Percentiles rank a stretch among this genome's conserved stretches.
These are phyloP conservation scores for Anodontia alba DNA, from an alignment of 2,888 invertebrate genomes.

Conservation along the genomic window DNA sequence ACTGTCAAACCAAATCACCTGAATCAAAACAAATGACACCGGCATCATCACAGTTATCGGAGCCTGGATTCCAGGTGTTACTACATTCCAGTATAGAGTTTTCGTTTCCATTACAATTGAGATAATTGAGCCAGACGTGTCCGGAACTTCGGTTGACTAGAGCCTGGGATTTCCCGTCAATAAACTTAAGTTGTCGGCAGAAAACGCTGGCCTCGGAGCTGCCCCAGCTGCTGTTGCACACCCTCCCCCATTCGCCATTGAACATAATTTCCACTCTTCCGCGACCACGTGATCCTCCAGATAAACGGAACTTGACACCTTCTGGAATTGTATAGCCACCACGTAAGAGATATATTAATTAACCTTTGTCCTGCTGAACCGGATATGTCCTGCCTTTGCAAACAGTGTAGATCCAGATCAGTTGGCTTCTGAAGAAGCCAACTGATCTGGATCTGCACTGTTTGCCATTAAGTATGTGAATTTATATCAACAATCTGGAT, in stretches of 20 bases:
- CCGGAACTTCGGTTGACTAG: constrained; percentile 40
- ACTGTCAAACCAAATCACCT: no score
- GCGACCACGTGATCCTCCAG: constrained; percentile 39
- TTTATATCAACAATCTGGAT: no score
- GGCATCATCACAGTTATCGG: constrained; percentile 67
- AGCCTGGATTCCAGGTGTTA: constrained; percentile 67
- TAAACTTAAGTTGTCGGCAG: constrained; percentile 66
- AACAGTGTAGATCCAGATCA: no score
- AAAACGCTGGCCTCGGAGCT: constrained; percentile 67
- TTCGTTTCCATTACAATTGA: constrained; percentile 90
- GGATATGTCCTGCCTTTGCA: no score
- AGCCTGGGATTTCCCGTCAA: constrained; percentile 57
- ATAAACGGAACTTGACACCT: constrained; percentile 66
- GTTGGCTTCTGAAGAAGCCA: no score
- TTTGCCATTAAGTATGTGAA: no score
- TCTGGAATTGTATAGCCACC: no score
- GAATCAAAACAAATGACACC: constrained; percentile 70
- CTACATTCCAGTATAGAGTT: constrained; percentile 88
- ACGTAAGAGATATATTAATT: no score
- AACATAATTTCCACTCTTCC: constrained; percentile 68
- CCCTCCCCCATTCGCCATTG: constrained; percentile 70
- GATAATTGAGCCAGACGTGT: constrained; percentile 88
- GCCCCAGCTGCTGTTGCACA: constrained; percentile 69
- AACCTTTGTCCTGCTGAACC: no score
- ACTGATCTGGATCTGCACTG: no score